Percentiles rank a stretch among this genome's conserved stretches.
Evolutionary conservation across 2,888 invertebrate species (phyloP).

Genomic region (Hypercompe scribonia): DNA sequence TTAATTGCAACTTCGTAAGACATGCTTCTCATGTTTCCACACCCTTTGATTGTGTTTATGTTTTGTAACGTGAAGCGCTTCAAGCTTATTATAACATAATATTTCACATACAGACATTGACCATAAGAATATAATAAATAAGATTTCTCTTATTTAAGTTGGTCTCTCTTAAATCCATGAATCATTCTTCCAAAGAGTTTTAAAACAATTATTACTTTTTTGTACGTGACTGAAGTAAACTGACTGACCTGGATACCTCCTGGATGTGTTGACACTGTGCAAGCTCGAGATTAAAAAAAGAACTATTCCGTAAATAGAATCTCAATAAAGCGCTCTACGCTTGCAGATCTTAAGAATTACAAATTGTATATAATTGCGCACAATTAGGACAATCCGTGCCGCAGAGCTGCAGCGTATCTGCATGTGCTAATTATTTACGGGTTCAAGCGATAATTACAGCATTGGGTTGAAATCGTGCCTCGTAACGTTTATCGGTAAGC

Average conservation of each 20-base stretch:
- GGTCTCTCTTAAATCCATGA: neutral
- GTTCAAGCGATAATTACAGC: slow-evolving; percentile 75
- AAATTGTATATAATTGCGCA: slow-evolving; percentile 74
- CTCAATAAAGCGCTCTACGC: slow-evolving; percentile 63
- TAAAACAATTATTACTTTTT: too few species aligned
- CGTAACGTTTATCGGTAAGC: slow-evolving; percentile 35
- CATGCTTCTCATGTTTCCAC: slow-evolving; percentile 61
- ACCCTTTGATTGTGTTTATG: slow-evolving; percentile 52
- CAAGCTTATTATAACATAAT: slow-evolving; percentile 19
- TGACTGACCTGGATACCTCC: too few species aligned
- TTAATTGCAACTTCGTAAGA: slow-evolving; percentile 57
- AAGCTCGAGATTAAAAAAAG: neutral
- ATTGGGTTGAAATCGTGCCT: slow-evolving; percentile 66
- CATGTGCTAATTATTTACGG: slow-evolving; percentile 71
- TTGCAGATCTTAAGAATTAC: slow-evolving; percentile 55
- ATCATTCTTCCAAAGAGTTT: too few species aligned
- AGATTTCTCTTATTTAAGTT: neutral
- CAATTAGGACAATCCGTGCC: slow-evolving; percentile 72
- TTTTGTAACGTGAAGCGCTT: slow-evolving; percentile 53
- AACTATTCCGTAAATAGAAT: neutral
- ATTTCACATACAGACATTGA: too few species aligned
- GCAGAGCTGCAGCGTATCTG: slow-evolving; percentile 68
- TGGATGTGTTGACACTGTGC: neutral
- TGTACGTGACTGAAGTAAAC: too few species aligned
- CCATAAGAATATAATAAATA: neutral